phyloP scores from a whole-genome alignment of 2,888 invertebrate species.

The Neoaliturus tenellus region DNA sequence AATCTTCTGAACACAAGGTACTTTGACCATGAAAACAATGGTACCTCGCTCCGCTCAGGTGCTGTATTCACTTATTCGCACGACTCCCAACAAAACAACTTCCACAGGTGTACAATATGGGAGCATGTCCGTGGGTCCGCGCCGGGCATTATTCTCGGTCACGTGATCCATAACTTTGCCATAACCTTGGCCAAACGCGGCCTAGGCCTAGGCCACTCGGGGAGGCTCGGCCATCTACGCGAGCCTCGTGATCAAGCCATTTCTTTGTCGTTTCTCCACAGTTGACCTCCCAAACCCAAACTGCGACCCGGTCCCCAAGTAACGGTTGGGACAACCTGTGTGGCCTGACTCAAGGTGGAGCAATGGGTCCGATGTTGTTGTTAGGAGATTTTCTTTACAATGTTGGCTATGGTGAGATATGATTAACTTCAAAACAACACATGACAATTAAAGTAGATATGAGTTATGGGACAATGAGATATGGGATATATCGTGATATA shows the following conservation, averaged over 20 bases:
- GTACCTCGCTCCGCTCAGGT: too few species aligned
- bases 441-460: too few species aligned
- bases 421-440: too few species aligned
- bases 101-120: not conserved
- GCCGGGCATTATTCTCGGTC: not conserved
- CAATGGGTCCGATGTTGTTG: not conserved
- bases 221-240: not conserved
- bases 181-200: conserved; percentile 1
- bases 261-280: conserved; percentile 8
- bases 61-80: not conserved
- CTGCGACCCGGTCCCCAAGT: not conserved
- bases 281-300: conserved; percentile 4
- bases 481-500: too few species aligned
- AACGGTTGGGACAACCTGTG: not conserved
- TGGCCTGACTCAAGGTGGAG: not conserved
- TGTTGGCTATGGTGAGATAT: too few species aligned
- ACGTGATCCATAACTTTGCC: conserved; percentile 3
- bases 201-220: conserved; percentile 11
- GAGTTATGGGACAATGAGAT: too few species aligned
- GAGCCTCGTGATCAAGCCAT: not conserved
- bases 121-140: not conserved
- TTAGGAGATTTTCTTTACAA: not conserved
- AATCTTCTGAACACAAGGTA: too few species aligned
- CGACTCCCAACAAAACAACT: not conserved
- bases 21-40: too few species aligned